Evolutionary conservation across 2,113 vertebrate species (phyloP).

Genomic region (Pogonocichla stellata): DNA sequence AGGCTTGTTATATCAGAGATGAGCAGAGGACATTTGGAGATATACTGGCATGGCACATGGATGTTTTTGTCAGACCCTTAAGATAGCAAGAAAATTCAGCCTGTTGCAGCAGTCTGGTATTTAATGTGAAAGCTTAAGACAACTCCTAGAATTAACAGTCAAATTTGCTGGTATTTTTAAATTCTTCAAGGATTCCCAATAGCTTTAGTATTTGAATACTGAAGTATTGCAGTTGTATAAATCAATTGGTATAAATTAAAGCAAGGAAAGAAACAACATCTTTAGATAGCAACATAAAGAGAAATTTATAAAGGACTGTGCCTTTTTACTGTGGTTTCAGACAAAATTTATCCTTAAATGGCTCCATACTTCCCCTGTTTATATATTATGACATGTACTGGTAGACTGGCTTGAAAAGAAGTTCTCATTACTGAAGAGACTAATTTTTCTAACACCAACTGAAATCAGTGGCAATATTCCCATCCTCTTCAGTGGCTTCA

Average conservation of each 20-base stretch:
- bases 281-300: background rate
- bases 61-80: background rate
- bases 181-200: background rate
- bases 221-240: background rate
- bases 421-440: background rate
- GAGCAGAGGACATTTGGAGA: background rate
- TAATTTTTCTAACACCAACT: background rate
- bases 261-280: background rate
- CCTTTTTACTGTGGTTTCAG: background rate
- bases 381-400: background rate
- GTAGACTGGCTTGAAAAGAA: background rate
- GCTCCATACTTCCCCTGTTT: background rate
- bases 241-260: background rate
- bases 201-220: background rate
- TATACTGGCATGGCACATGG: accelerated
- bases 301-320: background rate
- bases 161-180: background rate
- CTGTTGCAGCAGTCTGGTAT: background rate
- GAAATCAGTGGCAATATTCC: constrained; percentile 1
- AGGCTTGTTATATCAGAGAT: background rate
- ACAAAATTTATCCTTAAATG: background rate
- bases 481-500: background rate
- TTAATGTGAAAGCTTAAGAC: background rate
- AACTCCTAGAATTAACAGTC: background rate
- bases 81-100: background rate